Base-by-base conservation (phyloP, 1,140 invertebrate species). In the Lasioglossum baleicum region DNA sequence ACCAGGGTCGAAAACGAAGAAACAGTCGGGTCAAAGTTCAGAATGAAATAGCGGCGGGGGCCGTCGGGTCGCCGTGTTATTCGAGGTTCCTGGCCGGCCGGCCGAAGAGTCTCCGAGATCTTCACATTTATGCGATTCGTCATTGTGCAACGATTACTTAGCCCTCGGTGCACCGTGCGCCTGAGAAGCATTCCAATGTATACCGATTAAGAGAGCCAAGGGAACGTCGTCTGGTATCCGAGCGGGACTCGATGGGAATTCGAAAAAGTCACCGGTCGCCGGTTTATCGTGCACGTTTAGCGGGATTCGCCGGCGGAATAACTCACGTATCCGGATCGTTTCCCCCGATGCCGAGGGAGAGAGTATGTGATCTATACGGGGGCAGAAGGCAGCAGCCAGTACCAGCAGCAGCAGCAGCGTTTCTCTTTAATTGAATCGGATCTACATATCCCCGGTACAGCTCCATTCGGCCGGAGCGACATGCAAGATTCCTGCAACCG, bases 341-440 rank as follows among this genome's bases (percentile, higher is more conserved):
- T 51, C 65, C 22, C 35, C 40, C 17, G 40, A 5, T 40, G 40
- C 7, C 64, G 15, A n/a, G 35, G 35, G 35, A 35, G 35, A 35
- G 42, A 48, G 68, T 56, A 70, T 70, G 68, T 26, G 68, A 70
- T 58, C 68, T 51, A 73, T 67, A 67, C 51, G 51, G 51, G 42
- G 42, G 42, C 42, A 26, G 40, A 22, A 11, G 44, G 44, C 44
- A 48, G 44, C 44, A 44, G 42, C 2, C 42, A 44, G 42, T 2
- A 44, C 8, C 44, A 44, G 44, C 44, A 48, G 44, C 44, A 13
- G 44, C 13, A 48, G 44, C 44, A 48, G 13, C 68, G 76, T 79
- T 79, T 73, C 76, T 73, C 69, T 79, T 79, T 79, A 79, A 79
- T 79, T 79, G 76, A 79, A 79, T 79, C 76, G 70, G 69, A 79